phyloP scores from a whole-genome alignment of 2,797 vertebrate genomes.

The Crocodylus rhombifer region DNA sequence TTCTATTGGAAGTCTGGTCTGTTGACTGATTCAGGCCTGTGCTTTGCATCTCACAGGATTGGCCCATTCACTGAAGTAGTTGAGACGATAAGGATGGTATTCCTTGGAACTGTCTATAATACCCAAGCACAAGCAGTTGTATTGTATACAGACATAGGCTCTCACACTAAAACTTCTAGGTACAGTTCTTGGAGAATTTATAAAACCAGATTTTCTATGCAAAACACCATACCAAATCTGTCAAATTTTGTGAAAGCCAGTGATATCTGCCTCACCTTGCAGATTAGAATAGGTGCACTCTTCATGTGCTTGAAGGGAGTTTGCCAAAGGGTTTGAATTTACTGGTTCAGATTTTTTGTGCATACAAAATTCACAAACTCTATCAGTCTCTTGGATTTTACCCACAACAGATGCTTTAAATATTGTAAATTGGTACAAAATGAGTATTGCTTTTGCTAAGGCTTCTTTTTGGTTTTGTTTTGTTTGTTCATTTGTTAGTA shows the following conservation, averaged over 20 bases:
- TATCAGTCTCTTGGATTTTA: neutral
- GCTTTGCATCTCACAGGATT: neutral
- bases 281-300: neutral
- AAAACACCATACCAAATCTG: neutral
- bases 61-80: neutral
- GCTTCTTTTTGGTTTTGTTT: neutral
- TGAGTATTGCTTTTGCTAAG: neutral
- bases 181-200: neutral
- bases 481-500: neutral
- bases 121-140: neutral
- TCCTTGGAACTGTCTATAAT: neutral
- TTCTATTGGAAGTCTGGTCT: neutral
- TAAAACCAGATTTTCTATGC: neutral
- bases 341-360: neutral
- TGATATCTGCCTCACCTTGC: neutral
- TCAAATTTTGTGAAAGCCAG: neutral
- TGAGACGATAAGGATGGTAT: neutral
- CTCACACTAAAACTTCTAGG: neutral
- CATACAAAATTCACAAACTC: neutral
- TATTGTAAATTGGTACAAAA: neutral
- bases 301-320: neutral
- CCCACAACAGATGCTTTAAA: neutral
- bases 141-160: neutral
- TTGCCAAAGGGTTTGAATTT: neutral
- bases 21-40: neutral